Conservation (phyloP, 2,888 invertebrate species). For the Acleris laterana region DNA sequence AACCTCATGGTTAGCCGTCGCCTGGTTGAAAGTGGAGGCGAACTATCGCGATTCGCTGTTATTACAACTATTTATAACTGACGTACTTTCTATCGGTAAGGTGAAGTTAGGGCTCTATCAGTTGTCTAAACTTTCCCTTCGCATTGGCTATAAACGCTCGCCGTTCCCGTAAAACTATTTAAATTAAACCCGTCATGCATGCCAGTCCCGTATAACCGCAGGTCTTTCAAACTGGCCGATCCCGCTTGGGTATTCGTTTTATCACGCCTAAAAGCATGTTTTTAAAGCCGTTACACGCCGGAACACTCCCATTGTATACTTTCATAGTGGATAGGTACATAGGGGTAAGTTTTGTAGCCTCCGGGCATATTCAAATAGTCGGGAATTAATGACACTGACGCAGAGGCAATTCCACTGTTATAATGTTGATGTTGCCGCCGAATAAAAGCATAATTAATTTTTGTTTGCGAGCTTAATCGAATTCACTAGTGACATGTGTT, state of each 20-base stretch:
- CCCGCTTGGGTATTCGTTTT: constrained; percentile 14
- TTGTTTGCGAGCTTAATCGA: constrained; percentile 22
- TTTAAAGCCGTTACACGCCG: constrained; percentile 34
- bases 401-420: constrained; percentile 1
- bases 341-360: constrained; percentile 4
- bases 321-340: constrained; percentile 7
- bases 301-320: constrained; percentile 34
- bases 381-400: constrained; percentile 9
- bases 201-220: background rate
- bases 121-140: constrained; percentile 50
- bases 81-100: constrained; percentile 37
- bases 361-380: background rate
- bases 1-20: too few species aligned
- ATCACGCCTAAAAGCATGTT: constrained; percentile 33
- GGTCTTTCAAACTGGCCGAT: constrained; percentile 11
- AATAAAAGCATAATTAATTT: constrained; percentile 21
- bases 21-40: too few species aligned
- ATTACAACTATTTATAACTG: constrained; percentile 1
- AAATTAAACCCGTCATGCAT: constrained; percentile 7
- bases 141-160: constrained; percentile 28
- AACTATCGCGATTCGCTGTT: too few species aligned
- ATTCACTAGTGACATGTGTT: constrained; percentile 10
- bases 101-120: constrained; percentile 51
- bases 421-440: constrained; percentile 7
- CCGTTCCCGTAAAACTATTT: constrained; percentile 20